A percentile compares a stretch with the other conserved stretches of the same genome.
phyloP scores from a whole-genome alignment of 2,113 vertebrate genomes.

The Cyprinus carpio region DNA sequence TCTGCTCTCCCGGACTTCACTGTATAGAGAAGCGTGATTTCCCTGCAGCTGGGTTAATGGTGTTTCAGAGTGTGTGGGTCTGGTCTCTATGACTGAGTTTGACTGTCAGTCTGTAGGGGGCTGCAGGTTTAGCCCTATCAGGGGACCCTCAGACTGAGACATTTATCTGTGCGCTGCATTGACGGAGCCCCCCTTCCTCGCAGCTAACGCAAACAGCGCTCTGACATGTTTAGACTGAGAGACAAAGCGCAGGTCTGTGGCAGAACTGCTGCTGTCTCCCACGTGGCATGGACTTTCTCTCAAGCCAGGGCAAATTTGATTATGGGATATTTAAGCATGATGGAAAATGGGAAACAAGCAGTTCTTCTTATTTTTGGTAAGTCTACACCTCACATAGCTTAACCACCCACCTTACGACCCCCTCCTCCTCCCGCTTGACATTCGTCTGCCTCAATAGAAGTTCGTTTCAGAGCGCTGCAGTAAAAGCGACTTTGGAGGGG shows the following conservation, averaged over 20 bases:
- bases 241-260: conserved; percentile 75
- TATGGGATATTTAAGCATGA: conserved; percentile 76
- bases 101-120: conserved; percentile 38
- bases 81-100: conserved; percentile 19
- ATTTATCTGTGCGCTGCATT: conserved; percentile 75
- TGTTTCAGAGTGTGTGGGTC: conserved; percentile 24
- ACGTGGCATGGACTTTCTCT: conserved; percentile 68
- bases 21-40: conserved; percentile 5
- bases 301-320: conserved; percentile 71
- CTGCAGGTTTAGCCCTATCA: conserved; percentile 39
- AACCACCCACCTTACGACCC: conserved; percentile 18
- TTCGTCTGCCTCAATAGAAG: conserved; percentile 74
- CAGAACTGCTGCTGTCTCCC: conserved; percentile 68
- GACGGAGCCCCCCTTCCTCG: conserved; percentile 63
- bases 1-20: not conserved
- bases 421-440: conserved; percentile 37
- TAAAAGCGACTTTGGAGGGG: conserved; percentile 35
- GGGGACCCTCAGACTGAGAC: conserved; percentile 67
- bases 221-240: conserved; percentile 76
- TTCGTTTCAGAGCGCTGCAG: conserved; percentile 48
- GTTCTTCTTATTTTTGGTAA: conserved; percentile 36
- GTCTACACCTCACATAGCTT: conserved; percentile 30
- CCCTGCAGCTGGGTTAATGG: conserved; percentile 31
- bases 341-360: conserved; percentile 71
- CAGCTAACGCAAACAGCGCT: conserved; percentile 74